Evolutionary conservation across 1,140 invertebrate species (phyloP).

Genomic region (Diplogasteroides magnus): DNA sequence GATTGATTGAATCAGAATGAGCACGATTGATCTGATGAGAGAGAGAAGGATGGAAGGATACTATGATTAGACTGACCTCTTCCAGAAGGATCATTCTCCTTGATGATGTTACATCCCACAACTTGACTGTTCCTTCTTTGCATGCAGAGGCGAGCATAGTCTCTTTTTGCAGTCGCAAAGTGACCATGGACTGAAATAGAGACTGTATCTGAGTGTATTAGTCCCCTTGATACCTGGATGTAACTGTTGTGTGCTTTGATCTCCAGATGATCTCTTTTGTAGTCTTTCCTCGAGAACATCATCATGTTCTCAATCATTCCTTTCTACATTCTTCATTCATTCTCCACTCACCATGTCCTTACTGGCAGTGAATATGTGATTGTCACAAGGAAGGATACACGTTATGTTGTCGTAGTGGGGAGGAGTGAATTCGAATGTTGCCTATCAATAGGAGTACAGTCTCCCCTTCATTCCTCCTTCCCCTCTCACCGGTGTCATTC

Average conservation of each 20-base stretch:
- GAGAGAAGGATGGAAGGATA: slow-evolving; percentile 62
- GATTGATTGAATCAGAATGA: slow-evolving; percentile 71
- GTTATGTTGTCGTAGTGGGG: slow-evolving; percentile 81
- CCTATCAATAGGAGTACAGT: slow-evolving; percentile 59
- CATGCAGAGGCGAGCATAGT: slow-evolving; percentile 70
- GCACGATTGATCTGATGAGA: slow-evolving; percentile 69
- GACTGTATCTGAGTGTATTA: slow-evolving; percentile 60
- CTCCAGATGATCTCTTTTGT: slow-evolving; percentile 27
- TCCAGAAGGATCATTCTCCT: slow-evolving; percentile 20
- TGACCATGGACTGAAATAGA: slow-evolving; percentile 62
- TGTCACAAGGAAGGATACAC: slow-evolving; percentile 63
- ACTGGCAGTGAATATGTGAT: slow-evolving; percentile 74
- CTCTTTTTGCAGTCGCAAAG: slow-evolving; percentile 55
- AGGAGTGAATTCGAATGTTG: slow-evolving; percentile 71
- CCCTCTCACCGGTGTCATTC: neutral
- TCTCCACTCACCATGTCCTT: slow-evolving; percentile 69
- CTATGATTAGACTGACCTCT: slow-evolving; percentile 10
- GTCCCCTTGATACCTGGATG: slow-evolving; percentile 11
- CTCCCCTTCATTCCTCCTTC: slow-evolving; percentile 51
- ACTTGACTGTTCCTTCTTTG: slow-evolving; percentile 69
- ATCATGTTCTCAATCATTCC: slow-evolving; percentile 36
- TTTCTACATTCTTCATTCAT: too few species aligned
- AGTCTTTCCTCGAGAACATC: slow-evolving; percentile 27
- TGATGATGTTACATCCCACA: slow-evolving; percentile 62
- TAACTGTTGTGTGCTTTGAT: slow-evolving; percentile 25